phyloP scores from a whole-genome alignment of 2,797 vertebrate genomes.

The Pagetopsis macropterus region DNA sequence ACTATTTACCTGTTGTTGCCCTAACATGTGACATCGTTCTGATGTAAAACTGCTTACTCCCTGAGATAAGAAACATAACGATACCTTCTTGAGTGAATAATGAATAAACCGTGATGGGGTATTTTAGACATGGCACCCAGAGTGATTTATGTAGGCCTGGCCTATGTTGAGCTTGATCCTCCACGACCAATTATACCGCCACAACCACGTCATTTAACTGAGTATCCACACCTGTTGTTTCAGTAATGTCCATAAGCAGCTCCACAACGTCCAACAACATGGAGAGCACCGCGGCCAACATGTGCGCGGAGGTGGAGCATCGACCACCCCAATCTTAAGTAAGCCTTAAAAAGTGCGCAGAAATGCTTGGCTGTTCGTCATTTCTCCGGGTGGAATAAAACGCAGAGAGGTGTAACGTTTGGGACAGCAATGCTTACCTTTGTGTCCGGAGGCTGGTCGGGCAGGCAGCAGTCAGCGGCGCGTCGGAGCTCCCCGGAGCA shows the following conservation, averaged over 20 bases:
- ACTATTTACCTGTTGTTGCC: no score
- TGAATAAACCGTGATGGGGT: neutral
- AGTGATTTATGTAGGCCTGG: neutral
- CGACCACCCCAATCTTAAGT: neutral
- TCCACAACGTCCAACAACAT: slow-evolving; percentile 21
- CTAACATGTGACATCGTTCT: no score
- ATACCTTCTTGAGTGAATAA: no score
- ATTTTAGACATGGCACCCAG: slow-evolving; percentile 3
- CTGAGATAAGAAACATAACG: no score
- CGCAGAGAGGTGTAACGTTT: slow-evolving; percentile 41
- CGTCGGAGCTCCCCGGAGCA: slow-evolving; percentile 14
- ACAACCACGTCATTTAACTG: neutral
- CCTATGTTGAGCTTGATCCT: neutral
- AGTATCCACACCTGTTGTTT: neutral
- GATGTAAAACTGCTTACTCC: no score
- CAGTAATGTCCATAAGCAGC: neutral
- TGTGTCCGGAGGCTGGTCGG: neutral
- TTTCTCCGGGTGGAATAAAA: no score
- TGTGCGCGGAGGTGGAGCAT: slow-evolving; percentile 36
- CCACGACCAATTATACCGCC: neutral
- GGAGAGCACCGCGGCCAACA: neutral
- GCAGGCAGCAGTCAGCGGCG: slow-evolving; percentile 10
- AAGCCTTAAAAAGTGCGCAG: neutral
- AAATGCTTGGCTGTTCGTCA: neutral
- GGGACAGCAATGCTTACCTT: slow-evolving; percentile 37